phyloP scores from a whole-genome alignment of 1,140 invertebrate genomes.

The Macrostomum lignano region DNA sequence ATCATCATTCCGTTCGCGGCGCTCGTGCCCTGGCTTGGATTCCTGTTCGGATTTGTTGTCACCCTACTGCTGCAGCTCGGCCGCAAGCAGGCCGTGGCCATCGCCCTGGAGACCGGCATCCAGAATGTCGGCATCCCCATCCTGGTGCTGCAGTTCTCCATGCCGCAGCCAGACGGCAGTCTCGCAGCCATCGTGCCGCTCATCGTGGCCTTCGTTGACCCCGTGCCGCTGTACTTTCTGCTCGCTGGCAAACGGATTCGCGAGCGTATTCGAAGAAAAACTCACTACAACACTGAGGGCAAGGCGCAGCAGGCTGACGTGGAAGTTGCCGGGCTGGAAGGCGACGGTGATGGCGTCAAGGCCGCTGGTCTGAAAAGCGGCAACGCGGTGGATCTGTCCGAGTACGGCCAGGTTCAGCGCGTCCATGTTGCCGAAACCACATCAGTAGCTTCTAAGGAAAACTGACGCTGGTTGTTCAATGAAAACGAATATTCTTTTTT shows the following conservation, averaged over 20 bases:
- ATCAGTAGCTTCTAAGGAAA: no score
- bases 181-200: constrained; percentile 14
- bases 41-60: constrained; percentile 37
- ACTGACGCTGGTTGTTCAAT: no score
- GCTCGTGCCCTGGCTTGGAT: constrained; percentile 52
- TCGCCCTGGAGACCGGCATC: constrained; percentile 66
- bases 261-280: no score
- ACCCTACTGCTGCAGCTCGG: constrained; percentile 35
- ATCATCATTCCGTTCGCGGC: constrained; percentile 50
- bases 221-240: constrained; percentile 11
- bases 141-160: constrained; percentile 36
- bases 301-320: no score
- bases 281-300: no score
- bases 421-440: no score
- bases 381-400: no score
- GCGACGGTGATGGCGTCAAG: no score
- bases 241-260: neutral
- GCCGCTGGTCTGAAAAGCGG: no score
- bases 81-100: constrained; percentile 41
- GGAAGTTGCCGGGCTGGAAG: no score
- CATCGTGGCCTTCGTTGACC: constrained; percentile 12
- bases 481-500: no score
- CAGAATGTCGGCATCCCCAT: constrained; percentile 78
- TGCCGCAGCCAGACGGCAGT: constrained; percentile 16
- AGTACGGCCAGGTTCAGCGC: no score